phyloP scores from a whole-genome alignment of 2,888 invertebrate genomes.

The Cephus pulcher region DNA sequence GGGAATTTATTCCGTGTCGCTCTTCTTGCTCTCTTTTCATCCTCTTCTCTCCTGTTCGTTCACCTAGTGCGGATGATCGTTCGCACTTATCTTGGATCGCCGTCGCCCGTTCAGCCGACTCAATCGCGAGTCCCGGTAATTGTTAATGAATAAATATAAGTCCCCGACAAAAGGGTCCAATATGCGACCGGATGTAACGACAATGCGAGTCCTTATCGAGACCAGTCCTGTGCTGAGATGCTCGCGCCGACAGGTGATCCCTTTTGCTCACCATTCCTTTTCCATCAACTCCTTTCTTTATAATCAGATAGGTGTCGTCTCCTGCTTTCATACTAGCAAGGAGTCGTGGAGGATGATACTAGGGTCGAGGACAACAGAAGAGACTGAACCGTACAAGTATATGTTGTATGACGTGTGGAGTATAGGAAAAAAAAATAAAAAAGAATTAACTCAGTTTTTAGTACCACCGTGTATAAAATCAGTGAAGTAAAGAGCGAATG shows the following conservation, averaged over 20 bases:
- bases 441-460: too few species aligned
- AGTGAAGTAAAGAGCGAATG: constrained; percentile 45
- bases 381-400: background rate
- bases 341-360: background rate
- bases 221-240: constrained; percentile 7
- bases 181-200: constrained; percentile 52
- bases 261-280: constrained; percentile 22
- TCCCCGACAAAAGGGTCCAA: constrained; percentile 48
- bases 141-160: constrained; percentile 66
- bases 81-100: constrained; percentile 2
- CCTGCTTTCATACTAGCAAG: background rate
- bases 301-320: constrained; percentile 6
- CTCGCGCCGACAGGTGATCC: constrained; percentile 45
- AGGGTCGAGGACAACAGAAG: background rate
- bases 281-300: constrained; percentile 1
- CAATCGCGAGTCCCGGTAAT: constrained; percentile 45
- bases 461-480: constrained; percentile 43
- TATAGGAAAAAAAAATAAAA: background rate
- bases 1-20: background rate
- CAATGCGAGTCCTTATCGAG: constrained; percentile 46
- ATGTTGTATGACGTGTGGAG: background rate
- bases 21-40: background rate
- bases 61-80: background rate
- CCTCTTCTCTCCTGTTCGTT: background rate
- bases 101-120: constrained; percentile 2